Base-by-base conservation (phyloP, 2,888 invertebrate species). In the Xanthorhoe designata region DNA sequence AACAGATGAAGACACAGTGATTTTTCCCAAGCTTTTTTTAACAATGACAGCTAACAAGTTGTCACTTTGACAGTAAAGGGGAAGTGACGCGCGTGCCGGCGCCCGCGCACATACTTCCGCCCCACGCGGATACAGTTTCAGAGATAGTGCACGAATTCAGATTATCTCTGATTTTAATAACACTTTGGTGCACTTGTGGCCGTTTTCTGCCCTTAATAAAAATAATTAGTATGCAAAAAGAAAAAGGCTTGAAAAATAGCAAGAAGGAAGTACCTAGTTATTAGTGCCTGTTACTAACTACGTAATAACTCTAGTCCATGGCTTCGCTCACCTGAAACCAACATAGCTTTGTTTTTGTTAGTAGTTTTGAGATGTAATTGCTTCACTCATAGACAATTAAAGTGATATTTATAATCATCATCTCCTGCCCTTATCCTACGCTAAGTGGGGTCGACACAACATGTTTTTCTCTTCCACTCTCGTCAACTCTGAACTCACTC, bases 131-230 rank as follows among this genome's bases (percentile, higher is more conserved):
- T 71, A 66, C 64, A 35, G 63, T 74, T 73, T 70, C 68, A 61
- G 68, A 78, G 83, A 83, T 83, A 81, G 64, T 73, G 80, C 83
- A 83, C 83, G 83, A 61, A 63, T 72, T 57, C 54, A 63, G 67
- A 54, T 15, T 71, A 76, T 66, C 61, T 66, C 19, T 42, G 54
- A 59, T 54, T 55, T 50, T 17, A 64, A 64, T 29, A 49, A 29
- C 59, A 60, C 60, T 60, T 49, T 47, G 51, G 13, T n/a, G 9
- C 42, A 56, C 52, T 60, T 55, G 17, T 8, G 19, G 57, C 47
- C 54, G 38, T 66, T 61, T 66, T 18, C 24, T 15, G 49, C 19
- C 29, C 18, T 49, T 56, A 15, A 49, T 24, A 56, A 56, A 51
- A 29, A 29, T 50, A 38, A 38, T 54, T 54, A 54, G 2, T 19